Conservation (phyloP, 2,113 vertebrate species). For the Thunnus thynnus region DNA sequence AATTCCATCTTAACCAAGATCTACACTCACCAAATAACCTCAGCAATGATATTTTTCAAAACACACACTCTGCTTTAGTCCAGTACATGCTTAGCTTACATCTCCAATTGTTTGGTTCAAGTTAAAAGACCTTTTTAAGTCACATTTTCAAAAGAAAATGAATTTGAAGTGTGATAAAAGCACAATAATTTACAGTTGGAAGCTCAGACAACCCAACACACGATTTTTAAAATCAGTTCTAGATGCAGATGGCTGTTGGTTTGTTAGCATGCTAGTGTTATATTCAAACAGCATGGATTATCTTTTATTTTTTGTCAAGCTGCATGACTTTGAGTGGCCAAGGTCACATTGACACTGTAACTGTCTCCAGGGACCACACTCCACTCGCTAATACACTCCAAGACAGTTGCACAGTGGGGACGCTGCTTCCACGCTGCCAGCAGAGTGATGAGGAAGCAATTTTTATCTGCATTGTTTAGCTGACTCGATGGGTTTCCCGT, state of each 20-base stretch:
- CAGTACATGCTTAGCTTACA: neutral
- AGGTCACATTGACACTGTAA: slow-evolving; percentile 71
- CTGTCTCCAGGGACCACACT: slow-evolving; percentile 66
- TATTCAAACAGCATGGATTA: slow-evolving; percentile 22
- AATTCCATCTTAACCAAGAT: neutral
- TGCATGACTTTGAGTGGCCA: slow-evolving; percentile 70
- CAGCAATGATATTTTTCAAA: neutral
- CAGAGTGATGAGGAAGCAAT: slow-evolving; percentile 76
- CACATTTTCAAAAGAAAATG: neutral
- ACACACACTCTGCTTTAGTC: neutral
- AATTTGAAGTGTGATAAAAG: neutral
- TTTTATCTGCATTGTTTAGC: slow-evolving; percentile 70
- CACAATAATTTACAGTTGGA: neutral
- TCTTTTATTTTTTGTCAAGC: slow-evolving; percentile 30
- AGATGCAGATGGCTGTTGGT: slow-evolving; percentile 27
- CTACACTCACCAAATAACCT: neutral
- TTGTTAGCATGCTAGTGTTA: slow-evolving; percentile 11
- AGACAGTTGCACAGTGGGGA: slow-evolving; percentile 66
- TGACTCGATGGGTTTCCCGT: slow-evolving; percentile 56
- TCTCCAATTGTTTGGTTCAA: neutral
- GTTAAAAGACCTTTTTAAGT: neutral
- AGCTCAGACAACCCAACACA: neutral
- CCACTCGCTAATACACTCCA: slow-evolving; percentile 67
- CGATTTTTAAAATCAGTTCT: slow-evolving; percentile 1
- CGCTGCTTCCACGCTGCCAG: slow-evolving; percentile 39